phyloP scores from a whole-genome alignment of 2,113 vertebrate genomes.

The Empidonax traillii region DNA sequence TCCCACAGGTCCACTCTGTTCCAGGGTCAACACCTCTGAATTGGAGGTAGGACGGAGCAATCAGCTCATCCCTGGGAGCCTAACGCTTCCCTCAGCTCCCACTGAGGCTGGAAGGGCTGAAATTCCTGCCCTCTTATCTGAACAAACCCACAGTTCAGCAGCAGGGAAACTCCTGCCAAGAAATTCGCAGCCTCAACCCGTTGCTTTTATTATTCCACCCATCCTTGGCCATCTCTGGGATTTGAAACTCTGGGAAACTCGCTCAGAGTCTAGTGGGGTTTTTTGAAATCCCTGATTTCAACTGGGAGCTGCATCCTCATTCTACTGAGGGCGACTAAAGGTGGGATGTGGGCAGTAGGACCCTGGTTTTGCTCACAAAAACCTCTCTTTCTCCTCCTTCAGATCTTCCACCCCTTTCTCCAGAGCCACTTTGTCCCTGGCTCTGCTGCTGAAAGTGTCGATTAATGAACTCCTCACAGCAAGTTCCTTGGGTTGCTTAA shows the following conservation, averaged over 20 bases:
- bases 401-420: background rate
- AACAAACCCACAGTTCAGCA: slow-evolving; percentile 49
- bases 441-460: background rate
- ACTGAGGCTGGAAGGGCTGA: background rate
- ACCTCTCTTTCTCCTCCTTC: background rate
- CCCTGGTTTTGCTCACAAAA: background rate
- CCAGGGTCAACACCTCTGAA: background rate
- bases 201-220: slow-evolving; percentile 23
- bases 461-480: background rate
- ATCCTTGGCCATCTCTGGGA: background rate
- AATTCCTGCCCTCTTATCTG: background rate
- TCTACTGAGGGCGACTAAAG: background rate
- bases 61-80: slow-evolving; percentile 46
- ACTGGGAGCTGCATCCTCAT: background rate
- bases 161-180: slow-evolving; percentile 46
- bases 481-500: background rate
- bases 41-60: slow-evolving; percentile 35
- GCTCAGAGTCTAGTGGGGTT: background rate
- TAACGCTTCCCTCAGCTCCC: background rate
- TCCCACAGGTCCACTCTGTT: background rate
- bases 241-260: background rate
- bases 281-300: background rate
- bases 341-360: rapidly evolving
- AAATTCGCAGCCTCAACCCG: slow-evolving; percentile 49
- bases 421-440: background rate